Evolutionary conservation across 1,140 invertebrate genomes (phyloP).

Genomic region (Ceratina japonica): DNA sequence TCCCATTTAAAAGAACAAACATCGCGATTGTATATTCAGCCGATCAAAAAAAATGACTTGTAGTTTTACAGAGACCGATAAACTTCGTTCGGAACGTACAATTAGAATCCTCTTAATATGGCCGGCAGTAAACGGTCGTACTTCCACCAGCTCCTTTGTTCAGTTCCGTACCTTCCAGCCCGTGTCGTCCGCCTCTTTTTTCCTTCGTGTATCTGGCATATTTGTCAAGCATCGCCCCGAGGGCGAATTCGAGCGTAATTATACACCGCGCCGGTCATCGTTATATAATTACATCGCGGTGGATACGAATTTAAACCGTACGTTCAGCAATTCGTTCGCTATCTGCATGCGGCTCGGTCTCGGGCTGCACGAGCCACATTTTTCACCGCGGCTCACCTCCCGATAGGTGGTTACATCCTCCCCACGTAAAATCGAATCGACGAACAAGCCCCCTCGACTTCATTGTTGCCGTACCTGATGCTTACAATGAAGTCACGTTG

Average conservation of each 20-base stretch:
- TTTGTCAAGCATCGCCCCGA: conserved; percentile 25
- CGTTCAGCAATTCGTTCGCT: not conserved
- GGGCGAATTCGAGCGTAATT: conserved; percentile 12
- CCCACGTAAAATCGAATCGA: not conserved
- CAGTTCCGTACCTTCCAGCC: not conserved
- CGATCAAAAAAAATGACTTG: not conserved
- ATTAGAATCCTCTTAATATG: too few relatives aligned
- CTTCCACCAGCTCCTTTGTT: not conserved
- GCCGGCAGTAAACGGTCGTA: too few relatives aligned
- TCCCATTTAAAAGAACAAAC: not conserved
- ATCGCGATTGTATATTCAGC: not conserved
- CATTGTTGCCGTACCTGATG: conserved; percentile 1
- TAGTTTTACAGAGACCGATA: not conserved
- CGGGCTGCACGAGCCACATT: not conserved
- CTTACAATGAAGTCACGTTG: conserved; percentile 49
- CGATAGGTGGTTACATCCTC: conserved; percentile 23
- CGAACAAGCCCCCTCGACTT: not conserved
- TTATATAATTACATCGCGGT: conserved; percentile 39
- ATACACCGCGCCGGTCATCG: conserved; percentile 20
- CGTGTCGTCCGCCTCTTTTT: not conserved
- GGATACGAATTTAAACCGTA: conserved; percentile 23
- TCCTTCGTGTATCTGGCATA: not conserved
- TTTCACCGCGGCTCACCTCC: not conserved
- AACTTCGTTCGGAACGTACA: too few relatives aligned
- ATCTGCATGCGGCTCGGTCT: not conserved